Percentiles rank a stretch among this genome's conserved stretches.
Conservation (phyloP, 2,888 invertebrate species). For the Perizoma affinitatum region DNA sequence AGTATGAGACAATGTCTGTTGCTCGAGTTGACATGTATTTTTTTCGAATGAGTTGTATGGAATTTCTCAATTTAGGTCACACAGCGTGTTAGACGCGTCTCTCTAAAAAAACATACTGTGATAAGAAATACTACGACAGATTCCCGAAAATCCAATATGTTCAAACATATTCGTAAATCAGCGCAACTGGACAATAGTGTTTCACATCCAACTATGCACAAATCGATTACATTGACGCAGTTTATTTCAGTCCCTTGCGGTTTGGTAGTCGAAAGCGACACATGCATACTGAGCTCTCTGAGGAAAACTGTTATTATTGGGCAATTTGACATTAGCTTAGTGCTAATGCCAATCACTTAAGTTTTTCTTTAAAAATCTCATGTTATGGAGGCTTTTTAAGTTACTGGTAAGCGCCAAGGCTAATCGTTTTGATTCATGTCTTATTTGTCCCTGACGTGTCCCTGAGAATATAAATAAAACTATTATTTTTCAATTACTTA, state of each 20-base stretch:
- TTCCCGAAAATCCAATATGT: not conserved
- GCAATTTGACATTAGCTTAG: constrained; percentile 35
- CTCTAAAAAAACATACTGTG: constrained; percentile 14
- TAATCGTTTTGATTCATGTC: constrained; percentile 53
- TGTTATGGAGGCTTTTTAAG: not conserved
- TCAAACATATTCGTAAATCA: not conserved
- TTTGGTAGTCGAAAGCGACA: constrained; percentile 38
- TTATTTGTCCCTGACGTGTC: constrained; percentile 49
- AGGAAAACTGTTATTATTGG: constrained; percentile 28
- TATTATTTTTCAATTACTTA: not conserved
- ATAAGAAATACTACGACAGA: constrained; percentile 1
- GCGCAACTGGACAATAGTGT: not conserved
- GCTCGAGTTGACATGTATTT: constrained; percentile 3
- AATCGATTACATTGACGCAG: constrained; percentile 60
- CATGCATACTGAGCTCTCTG: constrained; percentile 33
- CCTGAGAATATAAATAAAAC: constrained; percentile 56
- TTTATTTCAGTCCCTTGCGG: constrained; percentile 58
- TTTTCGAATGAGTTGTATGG: not conserved
- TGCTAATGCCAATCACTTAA: not conserved
- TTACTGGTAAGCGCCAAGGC: not conserved
- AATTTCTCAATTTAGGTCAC: constrained; percentile 19
- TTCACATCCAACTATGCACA: constrained; percentile 43
- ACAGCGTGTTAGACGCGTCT: constrained; percentile 12
- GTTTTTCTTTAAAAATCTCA: not conserved
- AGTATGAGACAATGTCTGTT: not conserved